These are phyloP conservation scores for Tupiocoris notatus DNA, from an alignment of 2,888 invertebrate genomes.

Conservation along the genomic window DNA sequence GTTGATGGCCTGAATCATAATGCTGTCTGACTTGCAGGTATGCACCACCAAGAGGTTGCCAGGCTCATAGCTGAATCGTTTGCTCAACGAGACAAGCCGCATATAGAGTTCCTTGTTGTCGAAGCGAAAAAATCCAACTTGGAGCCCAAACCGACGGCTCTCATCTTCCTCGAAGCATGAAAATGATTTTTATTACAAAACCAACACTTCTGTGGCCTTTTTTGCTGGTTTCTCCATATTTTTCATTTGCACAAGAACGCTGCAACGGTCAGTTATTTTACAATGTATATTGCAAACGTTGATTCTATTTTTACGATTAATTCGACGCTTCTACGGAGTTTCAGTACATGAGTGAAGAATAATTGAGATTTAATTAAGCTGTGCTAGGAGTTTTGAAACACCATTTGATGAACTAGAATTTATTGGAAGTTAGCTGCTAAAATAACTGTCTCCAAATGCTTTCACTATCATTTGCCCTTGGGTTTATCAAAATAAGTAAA, in stretches of 20 bases:
- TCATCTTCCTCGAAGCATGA: conserved; percentile 90
- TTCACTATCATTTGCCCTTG: too few species aligned
- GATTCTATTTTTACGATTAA: neutral
- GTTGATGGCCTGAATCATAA: too few species aligned
- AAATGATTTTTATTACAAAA: conserved; percentile 54
- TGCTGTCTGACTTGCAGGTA: conserved; percentile 59
- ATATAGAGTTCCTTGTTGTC: conserved; percentile 90
- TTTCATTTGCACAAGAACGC: neutral
- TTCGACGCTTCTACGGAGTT: neutral
- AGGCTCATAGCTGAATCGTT: conserved; percentile 90
- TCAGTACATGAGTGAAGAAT: too few species aligned
- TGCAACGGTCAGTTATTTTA: neutral
- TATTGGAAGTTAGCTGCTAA: too few species aligned
- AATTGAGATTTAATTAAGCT: too few species aligned
- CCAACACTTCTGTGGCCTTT: conserved; percentile 45
- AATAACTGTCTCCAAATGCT: too few species aligned
- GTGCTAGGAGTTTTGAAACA: too few species aligned
- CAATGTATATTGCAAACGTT: neutral
- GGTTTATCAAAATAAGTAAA: too few species aligned
- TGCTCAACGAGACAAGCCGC: conserved; percentile 80
- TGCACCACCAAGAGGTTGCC: conserved; percentile 88
- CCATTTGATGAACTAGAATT: too few species aligned
- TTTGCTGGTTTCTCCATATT: neutral
- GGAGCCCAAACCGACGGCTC: conserved; percentile 86
- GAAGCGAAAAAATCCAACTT: conserved; percentile 89